phyloP scores from a whole-genome alignment of 1,140 invertebrate species.

The Scaptomyza pallida region DNA sequence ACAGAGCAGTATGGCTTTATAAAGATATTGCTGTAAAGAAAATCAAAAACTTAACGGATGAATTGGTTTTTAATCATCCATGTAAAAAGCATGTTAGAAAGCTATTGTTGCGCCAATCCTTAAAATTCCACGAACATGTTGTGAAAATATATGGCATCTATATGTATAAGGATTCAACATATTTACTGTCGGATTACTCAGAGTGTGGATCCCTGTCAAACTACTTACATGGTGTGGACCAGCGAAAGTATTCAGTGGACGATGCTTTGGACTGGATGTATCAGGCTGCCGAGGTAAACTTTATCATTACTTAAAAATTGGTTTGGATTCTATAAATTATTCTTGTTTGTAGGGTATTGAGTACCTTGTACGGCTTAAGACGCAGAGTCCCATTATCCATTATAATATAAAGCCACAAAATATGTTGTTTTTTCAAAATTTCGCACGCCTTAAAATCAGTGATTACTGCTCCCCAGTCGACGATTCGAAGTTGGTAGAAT shows the following conservation, averaged over 20 bases:
- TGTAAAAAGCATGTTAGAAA: background rate
- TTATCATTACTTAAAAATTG: background rate
- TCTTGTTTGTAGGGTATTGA: background rate
- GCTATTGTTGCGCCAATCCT: background rate
- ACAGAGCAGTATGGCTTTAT: background rate
- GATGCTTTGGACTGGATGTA: background rate
- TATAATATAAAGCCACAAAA: background rate
- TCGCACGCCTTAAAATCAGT: background rate
- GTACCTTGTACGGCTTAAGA: background rate
- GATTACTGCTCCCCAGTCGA: background rate
- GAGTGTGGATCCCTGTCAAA: background rate
- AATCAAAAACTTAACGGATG: background rate
- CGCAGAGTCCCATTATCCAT: background rate
- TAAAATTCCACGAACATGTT: background rate
- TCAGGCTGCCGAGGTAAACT: background rate
- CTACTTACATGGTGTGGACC: background rate
- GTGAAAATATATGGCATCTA: background rate
- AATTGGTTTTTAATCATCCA: background rate
- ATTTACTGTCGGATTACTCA: background rate
- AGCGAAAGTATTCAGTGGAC: background rate
- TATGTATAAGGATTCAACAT: background rate
- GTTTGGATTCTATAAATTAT: background rate
- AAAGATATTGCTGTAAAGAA: background rate
- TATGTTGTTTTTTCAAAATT: background rate
- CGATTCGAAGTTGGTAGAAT: background rate